These are phyloP conservation scores for Chrysomela aeneicollis DNA, from an alignment of 2,888 invertebrate genomes.

Conservation along the genomic window DNA sequence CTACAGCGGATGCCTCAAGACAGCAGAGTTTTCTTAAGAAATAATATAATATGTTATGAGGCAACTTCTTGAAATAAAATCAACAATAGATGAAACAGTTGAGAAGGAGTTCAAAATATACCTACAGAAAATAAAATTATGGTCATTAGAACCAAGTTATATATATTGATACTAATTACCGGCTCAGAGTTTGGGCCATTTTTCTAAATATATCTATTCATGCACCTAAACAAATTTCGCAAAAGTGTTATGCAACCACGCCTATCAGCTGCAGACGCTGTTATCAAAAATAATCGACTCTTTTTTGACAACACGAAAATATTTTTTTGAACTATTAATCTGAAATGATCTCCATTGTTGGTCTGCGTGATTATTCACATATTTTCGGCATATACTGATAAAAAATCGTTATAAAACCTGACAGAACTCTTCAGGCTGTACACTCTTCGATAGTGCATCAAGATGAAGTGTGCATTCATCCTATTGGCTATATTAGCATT, in stretches of 20 bases:
- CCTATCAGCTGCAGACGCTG: neutral
- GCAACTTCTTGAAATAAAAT: too few species aligned
- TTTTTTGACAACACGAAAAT: neutral
- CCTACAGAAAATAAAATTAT: too few species aligned
- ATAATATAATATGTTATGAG: too few species aligned
- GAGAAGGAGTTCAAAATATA: too few species aligned
- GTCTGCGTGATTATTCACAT: neutral
- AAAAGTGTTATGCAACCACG: neutral
- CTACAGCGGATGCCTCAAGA: too few species aligned
- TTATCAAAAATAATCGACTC: neutral
- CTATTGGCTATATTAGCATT: neutral
- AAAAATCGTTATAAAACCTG: neutral
- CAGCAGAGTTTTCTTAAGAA: too few species aligned
- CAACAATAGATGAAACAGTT: too few species aligned
- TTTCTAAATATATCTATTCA: neutral
- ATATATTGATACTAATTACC: too few species aligned
- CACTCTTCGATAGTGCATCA: neutral
- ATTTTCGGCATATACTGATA: neutral
- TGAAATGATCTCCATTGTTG: neutral
- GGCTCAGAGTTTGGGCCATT: too few species aligned
- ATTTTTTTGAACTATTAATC: neutral
- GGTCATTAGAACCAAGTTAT: too few species aligned
- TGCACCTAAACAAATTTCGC: neutral
- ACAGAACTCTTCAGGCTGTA: neutral
- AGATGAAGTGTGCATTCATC: constrained; percentile 1